Percentiles rank a stretch among this genome's conserved stretches.
Evolutionary conservation across 2,888 invertebrate species (phyloP).

Genomic region (Exephanes ischioxanthus): DNA sequence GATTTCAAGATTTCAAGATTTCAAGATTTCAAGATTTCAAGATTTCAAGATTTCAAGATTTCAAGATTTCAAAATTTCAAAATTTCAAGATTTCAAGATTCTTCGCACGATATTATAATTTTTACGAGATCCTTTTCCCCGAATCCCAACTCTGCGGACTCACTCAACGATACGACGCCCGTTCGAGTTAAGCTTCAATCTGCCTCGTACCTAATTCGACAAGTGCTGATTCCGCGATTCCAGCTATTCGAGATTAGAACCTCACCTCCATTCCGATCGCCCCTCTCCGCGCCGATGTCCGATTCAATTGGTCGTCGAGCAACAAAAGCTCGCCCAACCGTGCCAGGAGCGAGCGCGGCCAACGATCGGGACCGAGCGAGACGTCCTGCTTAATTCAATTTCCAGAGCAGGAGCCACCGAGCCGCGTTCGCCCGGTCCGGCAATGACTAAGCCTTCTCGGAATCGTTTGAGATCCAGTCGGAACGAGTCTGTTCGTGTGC

Average conservation of each 20-base stretch:
- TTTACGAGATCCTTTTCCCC: neutral
- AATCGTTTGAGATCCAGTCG: slow-evolving; percentile 56
- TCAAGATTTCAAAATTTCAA: too few relatives aligned
- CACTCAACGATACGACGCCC: neutral
- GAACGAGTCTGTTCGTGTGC: slow-evolving; percentile 40
- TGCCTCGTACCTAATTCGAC: neutral
- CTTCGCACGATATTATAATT: neutral
- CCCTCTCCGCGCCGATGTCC: neutral
- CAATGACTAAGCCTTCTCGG: slow-evolving; percentile 63
- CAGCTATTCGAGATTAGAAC: slow-evolving; percentile 32
- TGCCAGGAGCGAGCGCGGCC: slow-evolving; percentile 13
- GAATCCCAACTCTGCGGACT: neutral
- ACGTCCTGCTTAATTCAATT: slow-evolving; percentile 61
- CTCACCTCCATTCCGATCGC: slow-evolving; percentile 18
- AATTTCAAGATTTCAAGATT: neutral
- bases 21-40: too few relatives aligned
- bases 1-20: too few relatives aligned
- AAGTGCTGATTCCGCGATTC: slow-evolving; percentile 32
- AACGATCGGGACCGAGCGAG: slow-evolving; percentile 19
- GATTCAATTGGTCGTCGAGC: slow-evolving; percentile 35
- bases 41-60: too few relatives aligned
- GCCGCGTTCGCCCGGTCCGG: slow-evolving; percentile 26
- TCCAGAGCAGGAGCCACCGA: slow-evolving; percentile 46
- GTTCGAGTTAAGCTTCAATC: neutral
- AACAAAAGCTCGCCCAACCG: slow-evolving; percentile 35